Percentiles rank a stretch among this genome's conserved stretches.
Evolutionary conservation across 92 coral and sea anemone genomes (phyloP).

Genomic region (Palythoa caribaeorum): DNA sequence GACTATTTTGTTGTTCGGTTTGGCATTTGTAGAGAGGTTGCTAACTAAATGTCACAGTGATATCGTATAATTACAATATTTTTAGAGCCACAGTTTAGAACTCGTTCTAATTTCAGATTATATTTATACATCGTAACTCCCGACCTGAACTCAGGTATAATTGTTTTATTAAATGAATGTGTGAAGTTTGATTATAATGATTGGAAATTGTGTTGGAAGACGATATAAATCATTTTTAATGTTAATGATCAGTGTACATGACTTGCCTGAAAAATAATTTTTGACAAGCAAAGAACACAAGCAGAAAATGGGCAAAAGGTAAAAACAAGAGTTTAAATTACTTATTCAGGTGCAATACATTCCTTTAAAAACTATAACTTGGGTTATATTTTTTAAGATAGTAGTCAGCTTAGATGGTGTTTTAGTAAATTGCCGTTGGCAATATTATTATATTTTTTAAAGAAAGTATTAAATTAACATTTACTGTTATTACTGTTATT

Average conservation of each 20-base stretch:
- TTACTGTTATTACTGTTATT: background rate
- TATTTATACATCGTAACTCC: background rate
- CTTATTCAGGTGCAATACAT: background rate
- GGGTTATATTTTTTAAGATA: too few relatives aligned
- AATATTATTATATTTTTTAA: too few relatives aligned
- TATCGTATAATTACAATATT: background rate
- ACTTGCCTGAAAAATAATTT: constrained; percentile 21
- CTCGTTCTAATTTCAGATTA: background rate
- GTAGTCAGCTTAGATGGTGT: too few relatives aligned
- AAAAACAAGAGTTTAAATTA: constrained; percentile 22
- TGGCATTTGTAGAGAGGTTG: background rate
- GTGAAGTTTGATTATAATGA: constrained; percentile 13
- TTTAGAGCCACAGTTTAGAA: background rate
- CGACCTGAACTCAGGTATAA: background rate
- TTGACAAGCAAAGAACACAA: constrained; percentile 8
- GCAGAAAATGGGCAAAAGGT: constrained; percentile 22
- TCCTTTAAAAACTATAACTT: background rate
- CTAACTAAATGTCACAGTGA: background rate
- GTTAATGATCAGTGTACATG: constrained; percentile 11
- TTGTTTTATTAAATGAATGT: constrained; percentile 5
- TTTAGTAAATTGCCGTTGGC: background rate
- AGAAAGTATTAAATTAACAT: background rate
- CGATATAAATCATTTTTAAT: constrained; percentile 10
- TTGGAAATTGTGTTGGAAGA: constrained; percentile 7
- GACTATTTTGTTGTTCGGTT: background rate